Base-by-base conservation (phyloP, 2,113 vertebrate genomes). In the Actenoides hombroni region DNA sequence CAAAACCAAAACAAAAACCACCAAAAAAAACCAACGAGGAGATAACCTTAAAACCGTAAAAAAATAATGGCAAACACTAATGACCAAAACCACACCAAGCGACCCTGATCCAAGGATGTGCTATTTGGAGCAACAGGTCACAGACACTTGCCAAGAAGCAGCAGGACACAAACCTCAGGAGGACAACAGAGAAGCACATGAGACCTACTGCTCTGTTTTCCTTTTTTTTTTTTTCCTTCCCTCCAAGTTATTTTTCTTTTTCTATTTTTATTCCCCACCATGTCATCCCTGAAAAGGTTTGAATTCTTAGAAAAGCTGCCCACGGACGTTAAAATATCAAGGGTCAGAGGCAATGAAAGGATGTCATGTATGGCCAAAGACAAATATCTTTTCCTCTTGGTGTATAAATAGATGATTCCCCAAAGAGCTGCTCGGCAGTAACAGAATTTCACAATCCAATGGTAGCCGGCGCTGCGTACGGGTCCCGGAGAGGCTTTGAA, bases 341-440 rank as follows among this genome's bases (percentile, higher is more conserved):
- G 80, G 96, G 89, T 95, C 93, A 95, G 2, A 82, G 70, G 17
- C 91, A 84, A 57, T 2, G 65, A 65, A 78, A 90, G 76, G 73
- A 92, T 70, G 88, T 59, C 88, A 40, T 29, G 74, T 49, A 39
- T 46, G 33, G 78, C 68, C 85, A 93, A 92, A 92, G 95, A 73
- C 90, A 88, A 96, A 59, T 87, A 67, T 37, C 77, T 59, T 78
- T 56, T 31, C 71, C 88, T 67, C 6, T 84, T 79, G 37, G 65
- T 13, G 5, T 63, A 83, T 67, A 82, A 90, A 89, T 26, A 61
- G 19, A 42, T 9, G 19, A 42, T 59, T 92, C 76, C 51, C 82
- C 67, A 42, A 84, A 76, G 90, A 85, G 23, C 29, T 46, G 26
- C 54, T 46, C 11, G 35, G 71, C 74, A n/a, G 49, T 17, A n/a